Base-by-base conservation (phyloP, 2,888 invertebrate genomes). In the Melinaea menophilus region DNA sequence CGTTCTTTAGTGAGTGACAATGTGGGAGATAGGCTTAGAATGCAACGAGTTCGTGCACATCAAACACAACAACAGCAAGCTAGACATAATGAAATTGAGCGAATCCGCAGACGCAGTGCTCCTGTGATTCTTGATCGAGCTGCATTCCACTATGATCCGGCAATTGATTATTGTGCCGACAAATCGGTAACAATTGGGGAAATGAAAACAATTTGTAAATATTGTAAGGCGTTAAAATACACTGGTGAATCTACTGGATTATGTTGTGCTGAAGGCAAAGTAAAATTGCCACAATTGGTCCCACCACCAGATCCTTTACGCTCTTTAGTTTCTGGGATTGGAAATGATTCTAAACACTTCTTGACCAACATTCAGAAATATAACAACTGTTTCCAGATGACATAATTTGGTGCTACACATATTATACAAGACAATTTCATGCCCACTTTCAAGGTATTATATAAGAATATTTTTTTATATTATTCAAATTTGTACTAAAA, bases 331-430 rank as follows among this genome's bases (percentile, higher is more conserved):
- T 69, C 64, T 37, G 72, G 71, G 69, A 73, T 59, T 35, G 71
- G 69, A 60, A 58, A 58, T 62, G 73, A 74, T 69, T 74, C 73
- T 56, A 68, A 67, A 54, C 72, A 73, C 57, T 74, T 76, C 65
- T 74, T 77, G 67, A 63, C 71, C 4, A 48, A 68, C 58, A 75
- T 75, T 59, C 73, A 75, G 55, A 59, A 76, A 72, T 76, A 75
- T 64, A 76, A 75, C 34, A 74, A 69, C 58, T 75, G 75, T 62
- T 76, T 77, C 59, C 75, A 76, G 66, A 77, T 77, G 75, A 75
- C 75, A n/a, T 75, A 74, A 58, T 77, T 77, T 75, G 74, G 75
- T 5, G 71, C 75, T 61, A 73, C 72, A 64, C 61, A 74, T 59
- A 58, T 74, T 33, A 33, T 72, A 61, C 70, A 60, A 34, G 65